Conservation (phyloP, 2,113 vertebrate genomes). For the Stegastes partitus region DNA sequence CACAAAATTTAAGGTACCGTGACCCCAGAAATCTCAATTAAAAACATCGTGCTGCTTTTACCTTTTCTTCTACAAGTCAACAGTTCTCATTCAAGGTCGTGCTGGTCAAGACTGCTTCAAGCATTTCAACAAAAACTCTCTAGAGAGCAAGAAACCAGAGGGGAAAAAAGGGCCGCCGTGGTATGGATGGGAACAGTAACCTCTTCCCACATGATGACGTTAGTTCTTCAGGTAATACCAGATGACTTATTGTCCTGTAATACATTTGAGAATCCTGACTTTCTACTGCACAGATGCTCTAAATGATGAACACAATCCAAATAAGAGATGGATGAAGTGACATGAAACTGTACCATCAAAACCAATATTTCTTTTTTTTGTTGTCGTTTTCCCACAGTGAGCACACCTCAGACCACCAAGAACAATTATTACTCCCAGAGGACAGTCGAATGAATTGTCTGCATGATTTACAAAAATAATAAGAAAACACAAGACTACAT, state of each 20-base stretch:
- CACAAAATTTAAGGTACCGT: no score
- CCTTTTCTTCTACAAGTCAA: background rate
- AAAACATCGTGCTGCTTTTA: background rate
- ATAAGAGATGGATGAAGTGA: conserved; percentile 41
- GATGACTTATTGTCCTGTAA: conserved; percentile 34
- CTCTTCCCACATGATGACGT: conserved; percentile 39
- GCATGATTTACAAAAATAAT: background rate
- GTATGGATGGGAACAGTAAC: conserved; percentile 30
- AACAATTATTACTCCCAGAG: background rate
- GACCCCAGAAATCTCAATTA: no score
- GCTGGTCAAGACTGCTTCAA: background rate
- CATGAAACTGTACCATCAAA: background rate
- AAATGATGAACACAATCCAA: conserved; percentile 36
- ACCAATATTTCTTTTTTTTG: background rate
- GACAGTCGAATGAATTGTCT: no score
- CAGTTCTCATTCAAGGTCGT: background rate
- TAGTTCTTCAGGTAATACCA: conserved; percentile 38
- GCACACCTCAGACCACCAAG: background rate
- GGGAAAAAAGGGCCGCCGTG: conserved; percentile 13
- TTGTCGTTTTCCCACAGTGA: no score
- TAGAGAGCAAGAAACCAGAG: conserved; percentile 28
- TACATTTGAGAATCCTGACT: conserved; percentile 45
- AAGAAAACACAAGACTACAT: background rate
- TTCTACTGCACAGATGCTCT: conserved; percentile 34
- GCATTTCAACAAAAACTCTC: conserved; percentile 10